A percentile compares a stretch with the other conserved stretches of the same genome.
Evolutionary conservation across 2,113 vertebrate genomes (phyloP).

Genomic region (Gasterosteus aculeatus): DNA sequence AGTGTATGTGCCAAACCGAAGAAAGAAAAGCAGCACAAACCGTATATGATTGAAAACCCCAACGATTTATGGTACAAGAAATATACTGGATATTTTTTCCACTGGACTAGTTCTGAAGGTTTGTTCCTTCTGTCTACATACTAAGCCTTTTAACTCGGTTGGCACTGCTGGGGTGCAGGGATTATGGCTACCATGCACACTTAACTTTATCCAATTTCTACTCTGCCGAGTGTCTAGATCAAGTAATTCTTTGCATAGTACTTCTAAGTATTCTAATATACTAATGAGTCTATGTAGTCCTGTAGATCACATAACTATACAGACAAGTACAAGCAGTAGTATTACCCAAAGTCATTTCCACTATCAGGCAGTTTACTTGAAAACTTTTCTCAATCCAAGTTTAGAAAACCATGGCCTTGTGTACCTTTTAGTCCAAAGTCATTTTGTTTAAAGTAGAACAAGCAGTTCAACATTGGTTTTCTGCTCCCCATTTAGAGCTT

Average conservation of each 20-base stretch:
- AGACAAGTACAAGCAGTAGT: background rate
- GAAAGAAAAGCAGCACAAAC: background rate
- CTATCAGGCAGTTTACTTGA: background rate
- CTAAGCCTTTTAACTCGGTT: background rate
- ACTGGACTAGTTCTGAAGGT: background rate
- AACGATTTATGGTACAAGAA: background rate
- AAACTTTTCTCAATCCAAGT: background rate
- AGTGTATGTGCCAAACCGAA: background rate
- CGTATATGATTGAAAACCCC: background rate
- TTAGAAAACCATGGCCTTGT: background rate
- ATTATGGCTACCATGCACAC: constrained; percentile 1
- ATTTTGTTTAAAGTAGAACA: background rate
- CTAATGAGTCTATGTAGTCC: background rate
- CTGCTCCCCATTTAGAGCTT: background rate
- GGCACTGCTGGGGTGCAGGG: background rate
- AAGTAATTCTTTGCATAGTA: background rate
- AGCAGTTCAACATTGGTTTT: background rate
- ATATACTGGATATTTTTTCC: background rate
- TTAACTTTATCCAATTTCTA: constrained; percentile 13
- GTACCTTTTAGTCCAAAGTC: background rate
- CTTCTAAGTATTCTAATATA: background rate
- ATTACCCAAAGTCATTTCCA: background rate
- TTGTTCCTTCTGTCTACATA: background rate
- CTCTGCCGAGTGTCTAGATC: background rate
- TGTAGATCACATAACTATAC: background rate